Evolutionary conservation across 2,888 invertebrate species (phyloP), one percentile per base, ranked within the genome.

Genomic region (Sepiola atlantica): DNA sequence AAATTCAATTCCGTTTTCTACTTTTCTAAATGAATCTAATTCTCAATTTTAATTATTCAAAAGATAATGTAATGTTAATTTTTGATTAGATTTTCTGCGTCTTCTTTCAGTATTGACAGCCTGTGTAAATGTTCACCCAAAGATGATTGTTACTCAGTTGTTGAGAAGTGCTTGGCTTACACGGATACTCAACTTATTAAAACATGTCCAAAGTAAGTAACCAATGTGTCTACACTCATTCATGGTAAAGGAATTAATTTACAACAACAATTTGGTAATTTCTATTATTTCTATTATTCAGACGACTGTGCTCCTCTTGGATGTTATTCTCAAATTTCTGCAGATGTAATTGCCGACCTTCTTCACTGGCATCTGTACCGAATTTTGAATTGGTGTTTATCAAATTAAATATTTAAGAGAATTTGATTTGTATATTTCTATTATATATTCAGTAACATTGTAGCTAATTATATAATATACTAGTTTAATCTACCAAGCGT

Each of bases 81-180:
- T 16, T 77, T 77, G 0, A 77, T 77, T 14, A 77, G n/a, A 77
- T 77, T 77, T 77, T 77, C n/a, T 61, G 21, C 21, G 32, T 77
- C 14, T 55, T 92, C 10, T 92, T 55, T 6, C 14, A 92, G 92
- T 92, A 45, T 28, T 92, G 18, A 55, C 54, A 6, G 55, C 45
- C 1, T 92, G 92, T 92, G 55, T 92, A 18, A 45, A 18, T 21
- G 55, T 28, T 55, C 92, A 92, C 54, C 92, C 92, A 92, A 45
- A 92, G 24, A 28, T 92, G 92, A 54, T 55, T 18, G 55, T 55
- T 92, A 54, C 54, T 18, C n/a, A 55, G 24, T 92, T 92, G 55
- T 92, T 92, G 20, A 45, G 54, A 55, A 92, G 54, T 92, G 92
- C n/a, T n/a, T 92, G 92, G 92, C 45, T 92, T 24, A 45, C 92